These are phyloP conservation scores for Psilanteris sp. DNA, from an alignment of 1,140 invertebrate genomes.

Conservation along the genomic window DNA sequence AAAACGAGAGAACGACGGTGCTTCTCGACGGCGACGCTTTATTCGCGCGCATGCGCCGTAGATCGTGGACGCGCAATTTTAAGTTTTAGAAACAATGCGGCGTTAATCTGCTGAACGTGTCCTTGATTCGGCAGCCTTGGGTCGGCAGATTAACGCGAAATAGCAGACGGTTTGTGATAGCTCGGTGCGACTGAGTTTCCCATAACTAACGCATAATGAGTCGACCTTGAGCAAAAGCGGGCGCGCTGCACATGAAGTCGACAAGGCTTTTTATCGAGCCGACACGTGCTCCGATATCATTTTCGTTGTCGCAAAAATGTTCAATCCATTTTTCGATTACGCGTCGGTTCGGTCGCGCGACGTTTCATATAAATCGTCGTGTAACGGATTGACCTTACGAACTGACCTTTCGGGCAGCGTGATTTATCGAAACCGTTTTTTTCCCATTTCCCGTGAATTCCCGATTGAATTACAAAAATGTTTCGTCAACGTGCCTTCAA, in stretches of 20 bases:
- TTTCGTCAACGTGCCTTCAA: too few relatives aligned
- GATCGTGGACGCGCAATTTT: neutral
- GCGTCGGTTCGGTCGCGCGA: too few relatives aligned
- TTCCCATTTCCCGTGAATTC: too few relatives aligned
- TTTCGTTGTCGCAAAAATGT: conserved; percentile 35
- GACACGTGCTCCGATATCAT: conserved; percentile 64
- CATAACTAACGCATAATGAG: conserved; percentile 71
- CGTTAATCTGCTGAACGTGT: conserved; percentile 12
- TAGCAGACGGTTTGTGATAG: conserved; percentile 61
- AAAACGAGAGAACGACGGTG: conserved; percentile 12
- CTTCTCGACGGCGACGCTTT: neutral
- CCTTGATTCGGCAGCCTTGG: conserved; percentile 66
- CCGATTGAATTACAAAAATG: too few relatives aligned
- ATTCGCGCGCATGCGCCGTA: neutral
- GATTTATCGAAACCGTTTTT: too few relatives aligned
- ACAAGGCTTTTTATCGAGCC: conserved; percentile 78
- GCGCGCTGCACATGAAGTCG: conserved; percentile 78
- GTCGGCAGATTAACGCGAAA: conserved; percentile 69
- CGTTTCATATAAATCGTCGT: too few relatives aligned
- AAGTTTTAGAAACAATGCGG: conserved; percentile 28
- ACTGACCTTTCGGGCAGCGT: too few relatives aligned
- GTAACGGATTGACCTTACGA: too few relatives aligned
- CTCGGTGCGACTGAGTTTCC: conserved; percentile 50
- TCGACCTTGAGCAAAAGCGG: conserved; percentile 76
- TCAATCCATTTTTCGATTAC: conserved; percentile 45